Percentiles rank a stretch among this genome's conserved stretches.
Evolutionary conservation across 2,888 invertebrate genomes (phyloP).

Genomic region (Sarcophaga subvicina): DNA sequence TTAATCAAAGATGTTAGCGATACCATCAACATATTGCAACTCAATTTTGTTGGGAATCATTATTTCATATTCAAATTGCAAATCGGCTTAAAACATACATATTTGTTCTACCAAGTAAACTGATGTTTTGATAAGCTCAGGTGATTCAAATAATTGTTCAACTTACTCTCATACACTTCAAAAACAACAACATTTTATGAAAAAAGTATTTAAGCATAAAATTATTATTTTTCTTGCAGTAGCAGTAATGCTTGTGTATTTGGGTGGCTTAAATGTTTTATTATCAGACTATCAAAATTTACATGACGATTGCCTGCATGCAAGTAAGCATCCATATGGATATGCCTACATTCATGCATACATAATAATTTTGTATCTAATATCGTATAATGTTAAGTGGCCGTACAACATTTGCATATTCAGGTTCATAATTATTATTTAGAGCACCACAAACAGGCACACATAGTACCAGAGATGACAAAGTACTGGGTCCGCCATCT

Average conservation of each 20-base stretch:
- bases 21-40: too few relatives aligned
- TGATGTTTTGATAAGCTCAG: conserved; percentile 46
- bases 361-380: too few relatives aligned
- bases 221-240: conserved; percentile 6
- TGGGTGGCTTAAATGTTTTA: conserved; percentile 42
- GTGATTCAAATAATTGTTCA: conserved; percentile 57
- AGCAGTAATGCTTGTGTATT: background rate
- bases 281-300: conserved; percentile 47
- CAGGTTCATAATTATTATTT: too few relatives aligned
- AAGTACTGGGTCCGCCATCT: too few relatives aligned
- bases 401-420: too few relatives aligned
- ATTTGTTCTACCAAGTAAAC: conserved; percentile 40
- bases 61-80: background rate
- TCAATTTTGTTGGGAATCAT: too few relatives aligned
- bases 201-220: background rate
- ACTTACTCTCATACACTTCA: background rate
- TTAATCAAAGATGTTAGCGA: too few relatives aligned
- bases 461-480: too few relatives aligned
- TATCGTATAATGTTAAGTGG: too few relatives aligned
- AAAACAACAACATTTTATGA: too few relatives aligned
- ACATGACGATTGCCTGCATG: background rate
- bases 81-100: background rate
- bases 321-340: background rate
- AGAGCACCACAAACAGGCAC: too few relatives aligned
- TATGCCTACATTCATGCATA: background rate